Evolutionary conservation across 2,797 vertebrate genomes (phyloP), one percentile per base, ranked within the genome.

Genomic region (Myotis vivesi): DNA sequence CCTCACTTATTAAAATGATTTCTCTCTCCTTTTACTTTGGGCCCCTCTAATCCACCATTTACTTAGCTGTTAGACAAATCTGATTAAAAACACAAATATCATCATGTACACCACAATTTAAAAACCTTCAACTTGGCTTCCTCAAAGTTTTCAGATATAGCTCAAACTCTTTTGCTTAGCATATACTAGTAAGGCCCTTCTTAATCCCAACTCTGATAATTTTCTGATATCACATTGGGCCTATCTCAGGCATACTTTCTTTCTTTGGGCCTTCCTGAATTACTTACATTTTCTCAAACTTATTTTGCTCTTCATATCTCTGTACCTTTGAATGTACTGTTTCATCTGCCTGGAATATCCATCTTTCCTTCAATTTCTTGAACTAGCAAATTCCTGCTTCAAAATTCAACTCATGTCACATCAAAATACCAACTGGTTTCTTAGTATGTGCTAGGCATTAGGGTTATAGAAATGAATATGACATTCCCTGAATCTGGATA

Each of bases 41-140:
- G 44, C 5, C 51, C 25, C 17, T 71, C 64, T 89, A 83, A 95
- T 38, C 64, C 10, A 83, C 25, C 44, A 66, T 38, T 85, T 88
- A 93, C 38, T 49, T 69, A 91, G 68, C 53, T 89, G 38, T 89
- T 87, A 71, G 51, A 75, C 79, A 87, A 89, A 91, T 77, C 55
- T 92, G 62, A 92, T 88, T 69, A 68, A 81, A 87, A 92, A 68
- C 41, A 83, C 36, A 88, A 38, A 79, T 77, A 36, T 94, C 49
- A 89, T 57, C 11, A 25, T 30, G 4, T 15, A 79, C 38, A 36
- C 73, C 41, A 23, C 19, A 55, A 28, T 79, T 85, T 75, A 25
- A 91, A 85, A 83, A 62, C 62, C 62, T 88, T 83, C 77, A 57
- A 13, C 49, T 46, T 92, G 82, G 46, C 68, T 81, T 88, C 57